Conservation (phyloP, 2,888 invertebrate species). For the Torymus aiolomorphi region DNA sequence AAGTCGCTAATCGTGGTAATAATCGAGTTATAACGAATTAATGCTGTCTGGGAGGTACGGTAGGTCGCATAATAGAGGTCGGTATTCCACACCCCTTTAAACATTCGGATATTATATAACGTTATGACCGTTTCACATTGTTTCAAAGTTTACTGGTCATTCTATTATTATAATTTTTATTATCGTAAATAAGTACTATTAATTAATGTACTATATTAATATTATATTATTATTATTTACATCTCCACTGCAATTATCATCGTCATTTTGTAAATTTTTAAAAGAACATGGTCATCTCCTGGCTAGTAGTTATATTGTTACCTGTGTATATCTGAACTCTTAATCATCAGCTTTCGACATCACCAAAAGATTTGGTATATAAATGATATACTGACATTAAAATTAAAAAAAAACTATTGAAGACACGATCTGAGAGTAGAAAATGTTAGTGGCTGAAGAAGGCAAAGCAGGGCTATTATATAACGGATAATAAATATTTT, state of each 20-base stretch:
- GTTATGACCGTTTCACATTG: constrained; percentile 67
- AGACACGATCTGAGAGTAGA: constrained; percentile 30
- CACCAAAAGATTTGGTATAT: constrained; percentile 35
- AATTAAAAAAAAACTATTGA: constrained; percentile 30
- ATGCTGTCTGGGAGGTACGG: too few species aligned
- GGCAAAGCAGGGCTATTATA: constrained; percentile 30
- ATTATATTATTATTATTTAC: constrained; percentile 41
- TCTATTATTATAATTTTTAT: constrained; percentile 59
- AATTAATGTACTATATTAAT: constrained; percentile 38
- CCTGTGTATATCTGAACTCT: constrained; percentile 41
- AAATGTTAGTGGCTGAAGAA: constrained; percentile 14
- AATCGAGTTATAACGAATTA: too few species aligned
- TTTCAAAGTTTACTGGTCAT: constrained; percentile 71
- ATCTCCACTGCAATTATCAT: constrained; percentile 47
- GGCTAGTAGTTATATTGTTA: constrained; percentile 43
- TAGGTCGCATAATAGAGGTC: too few species aligned
- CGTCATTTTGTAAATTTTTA: constrained; percentile 55
- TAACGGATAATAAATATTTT: constrained; percentile 46
- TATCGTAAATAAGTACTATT: constrained; percentile 42
- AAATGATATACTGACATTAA: constrained; percentile 13
- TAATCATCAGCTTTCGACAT: constrained; percentile 20
- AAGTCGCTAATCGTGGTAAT: too few species aligned
- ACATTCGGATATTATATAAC: constrained; percentile 66
- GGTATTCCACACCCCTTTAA: too few species aligned
- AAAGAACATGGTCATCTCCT: constrained; percentile 36